phyloP scores from a whole-genome alignment of 2,888 invertebrate genomes.

The Hanleya hanleyi region DNA sequence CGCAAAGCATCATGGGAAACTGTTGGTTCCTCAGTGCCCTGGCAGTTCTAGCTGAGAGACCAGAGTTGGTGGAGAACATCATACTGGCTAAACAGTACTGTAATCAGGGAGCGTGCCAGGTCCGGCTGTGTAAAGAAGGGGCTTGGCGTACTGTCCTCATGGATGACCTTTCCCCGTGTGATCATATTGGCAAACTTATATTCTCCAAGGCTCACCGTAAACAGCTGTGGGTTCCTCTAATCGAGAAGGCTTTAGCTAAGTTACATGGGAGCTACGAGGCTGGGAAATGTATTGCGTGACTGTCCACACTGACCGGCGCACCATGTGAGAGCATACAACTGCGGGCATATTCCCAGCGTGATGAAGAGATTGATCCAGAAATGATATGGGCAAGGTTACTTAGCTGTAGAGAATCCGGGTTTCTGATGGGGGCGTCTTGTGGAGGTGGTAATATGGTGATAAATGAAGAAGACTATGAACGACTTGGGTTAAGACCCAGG shows the following conservation, averaged over 20 bases:
- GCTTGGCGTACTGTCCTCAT: conserved; percentile 96
- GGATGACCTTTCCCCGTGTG: conserved; percentile 97
- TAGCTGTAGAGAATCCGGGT: conserved; percentile 90
- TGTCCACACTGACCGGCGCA: conserved; percentile 94
- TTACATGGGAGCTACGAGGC: conserved; percentile 98
- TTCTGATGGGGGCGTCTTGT: conserved; percentile 98
- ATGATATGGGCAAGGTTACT: conserved; percentile 95
- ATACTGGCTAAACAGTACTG: conserved; percentile 87
- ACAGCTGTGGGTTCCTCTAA: conserved; percentile 98
- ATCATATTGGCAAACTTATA: conserved; percentile 90
- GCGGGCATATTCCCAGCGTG: conserved; percentile 76
- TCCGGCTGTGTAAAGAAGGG: conserved; percentile 94
- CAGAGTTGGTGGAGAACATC: conserved; percentile 93
- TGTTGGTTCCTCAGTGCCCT: conserved; percentile 96
- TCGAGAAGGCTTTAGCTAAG: conserved; percentile 99
- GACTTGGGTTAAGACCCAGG: conserved; percentile 88
- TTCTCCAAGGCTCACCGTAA: conserved; percentile 96
- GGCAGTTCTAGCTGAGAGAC: conserved; percentile 96
- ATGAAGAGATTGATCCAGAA: conserved; percentile 85
- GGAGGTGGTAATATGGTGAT: conserved; percentile 92
- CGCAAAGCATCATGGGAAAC: conserved; percentile 96
- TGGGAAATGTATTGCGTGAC: conserved; percentile 95
- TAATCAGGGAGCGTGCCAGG: conserved; percentile 79
- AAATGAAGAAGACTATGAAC: conserved; percentile 93
- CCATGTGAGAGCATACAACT: conserved; percentile 97